A percentile compares a stretch with the other conserved stretches of the same genome.
Evolutionary conservation across 2,113 vertebrate genomes (phyloP).

Genomic region (Halcyon senegalensis): DNA sequence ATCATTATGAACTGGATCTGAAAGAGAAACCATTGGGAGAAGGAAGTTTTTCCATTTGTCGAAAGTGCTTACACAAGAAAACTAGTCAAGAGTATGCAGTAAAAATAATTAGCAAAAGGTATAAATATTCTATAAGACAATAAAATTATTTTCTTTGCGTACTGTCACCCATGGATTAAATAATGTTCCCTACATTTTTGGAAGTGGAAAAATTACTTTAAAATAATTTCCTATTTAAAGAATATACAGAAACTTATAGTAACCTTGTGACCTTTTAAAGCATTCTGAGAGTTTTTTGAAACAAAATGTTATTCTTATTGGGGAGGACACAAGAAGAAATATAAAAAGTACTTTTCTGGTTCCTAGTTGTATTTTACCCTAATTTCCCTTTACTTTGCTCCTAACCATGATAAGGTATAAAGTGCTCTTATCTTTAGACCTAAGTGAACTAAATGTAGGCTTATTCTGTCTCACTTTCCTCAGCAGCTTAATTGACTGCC

Average conservation of each 20-base stretch:
- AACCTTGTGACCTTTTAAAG: neutral
- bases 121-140: slow-evolving; percentile 53
- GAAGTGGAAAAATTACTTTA: slow-evolving; percentile 29
- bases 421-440: neutral
- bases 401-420: neutral
- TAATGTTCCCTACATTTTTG: neutral
- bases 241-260: neutral
- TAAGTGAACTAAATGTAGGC: neutral
- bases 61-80: slow-evolving; percentile 94
- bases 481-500: neutral
- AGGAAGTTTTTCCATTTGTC: slow-evolving; percentile 98
- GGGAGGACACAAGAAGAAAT: neutral
- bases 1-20: slow-evolving; percentile 93
- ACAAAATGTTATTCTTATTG: neutral
- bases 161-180: slow-evolving; percentile 38
- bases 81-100: slow-evolving; percentile 92
- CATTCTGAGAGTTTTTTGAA: neutral
- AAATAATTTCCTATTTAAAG: slow-evolving; percentile 21
- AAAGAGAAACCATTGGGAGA: slow-evolving; percentile 92
- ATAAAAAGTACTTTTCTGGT: neutral
- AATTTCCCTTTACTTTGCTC: neutral
- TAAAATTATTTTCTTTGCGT: slow-evolving; percentile 50
- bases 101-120: slow-evolving; percentile 99
- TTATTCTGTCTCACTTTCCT: neutral
- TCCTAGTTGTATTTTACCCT: neutral